Base-by-base conservation (phyloP, 1,140 invertebrate species). In the Drosophila tropicalis region DNA sequence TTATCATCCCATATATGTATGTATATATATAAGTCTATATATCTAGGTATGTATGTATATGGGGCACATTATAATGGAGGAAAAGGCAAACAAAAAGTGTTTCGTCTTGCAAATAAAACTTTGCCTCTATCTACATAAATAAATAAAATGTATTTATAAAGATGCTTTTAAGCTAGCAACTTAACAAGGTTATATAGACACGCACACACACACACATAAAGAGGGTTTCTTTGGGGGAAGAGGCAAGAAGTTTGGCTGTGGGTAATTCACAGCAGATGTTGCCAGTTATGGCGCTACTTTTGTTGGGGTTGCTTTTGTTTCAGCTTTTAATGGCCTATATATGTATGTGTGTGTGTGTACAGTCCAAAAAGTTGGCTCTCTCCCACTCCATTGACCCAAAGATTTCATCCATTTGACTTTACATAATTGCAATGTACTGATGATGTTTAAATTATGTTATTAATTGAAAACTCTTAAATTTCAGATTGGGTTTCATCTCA, bases 401-500 rank as follows among this genome's bases (percentile, higher is more conserved):
- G 10, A 13, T 12, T 39, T 5, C n/a, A 39, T 12, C 36, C 36
- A 39, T 56, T 70, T 70, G 41, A 73, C 51, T 80, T 60, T 63
- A 17, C 19, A 54, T 77, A 77, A 85, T 77, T 65, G 70, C 72
- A 66, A 61, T 51, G n/a, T n/a, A 36, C 3, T 51, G 7, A 57
- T 86, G 66, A 57, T 86, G 66, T 71, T 78, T 87, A 74, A 73
- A 80, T 89, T 69, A 86, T 79, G 69, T 55, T 72, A 63, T 66
- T 76, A 79, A 60, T 81, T 79, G 90, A 57, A 72, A 71, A 62
- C 2, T 70, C n/a, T 56, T 56, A 72, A 40, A 34, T 85, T 95
- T 0, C 94, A 97, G 96, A 92, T 93, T 97, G 92, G 96, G 96
- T 63, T 93, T 97, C 71, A 96, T 97, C 92, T 96, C 96, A 19